phyloP scores from a whole-genome alignment of 2,797 vertebrate genomes.

The Amblyraja radiata region DNA sequence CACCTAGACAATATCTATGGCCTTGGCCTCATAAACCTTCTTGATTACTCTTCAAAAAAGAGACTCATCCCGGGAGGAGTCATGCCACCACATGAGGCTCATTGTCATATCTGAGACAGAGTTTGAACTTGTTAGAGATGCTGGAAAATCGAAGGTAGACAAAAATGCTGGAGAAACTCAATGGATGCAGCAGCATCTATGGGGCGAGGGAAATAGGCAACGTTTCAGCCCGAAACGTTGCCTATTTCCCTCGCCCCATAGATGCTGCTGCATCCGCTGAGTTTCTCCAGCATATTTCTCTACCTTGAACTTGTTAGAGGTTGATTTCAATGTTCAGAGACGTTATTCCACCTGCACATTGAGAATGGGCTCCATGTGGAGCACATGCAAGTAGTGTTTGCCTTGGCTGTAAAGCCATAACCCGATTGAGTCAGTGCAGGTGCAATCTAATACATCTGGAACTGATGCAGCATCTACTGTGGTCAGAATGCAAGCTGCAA shows the following conservation, averaged over 20 bases:
- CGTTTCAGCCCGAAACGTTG: too few relatives aligned
- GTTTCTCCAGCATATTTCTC: too few relatives aligned
- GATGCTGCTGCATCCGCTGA: too few relatives aligned
- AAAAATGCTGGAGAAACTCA: too few relatives aligned
- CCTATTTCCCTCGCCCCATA: too few relatives aligned
- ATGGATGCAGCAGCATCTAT: too few relatives aligned
- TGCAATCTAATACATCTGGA: background rate
- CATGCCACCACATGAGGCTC: background rate
- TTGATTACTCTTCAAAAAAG: too few relatives aligned
- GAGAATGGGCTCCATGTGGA: background rate
- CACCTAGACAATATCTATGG: too few relatives aligned
- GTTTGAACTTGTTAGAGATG: background rate
- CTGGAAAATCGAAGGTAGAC: too few relatives aligned
- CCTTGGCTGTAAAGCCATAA: background rate
- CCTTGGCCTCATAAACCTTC: too few relatives aligned
- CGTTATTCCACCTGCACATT: background rate
- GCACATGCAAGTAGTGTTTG: background rate
- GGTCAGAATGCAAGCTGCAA: background rate
- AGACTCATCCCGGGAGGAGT: background rate
- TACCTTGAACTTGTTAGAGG: background rate
- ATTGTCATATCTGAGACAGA: background rate
- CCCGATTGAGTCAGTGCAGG: background rate
- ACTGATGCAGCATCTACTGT: background rate
- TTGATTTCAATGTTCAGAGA: constrained; percentile 15
- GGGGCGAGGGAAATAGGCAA: too few relatives aligned